Evolutionary conservation across 2,113 vertebrate species (phyloP).

Genomic region (human (Homo sapiens)): DNA sequence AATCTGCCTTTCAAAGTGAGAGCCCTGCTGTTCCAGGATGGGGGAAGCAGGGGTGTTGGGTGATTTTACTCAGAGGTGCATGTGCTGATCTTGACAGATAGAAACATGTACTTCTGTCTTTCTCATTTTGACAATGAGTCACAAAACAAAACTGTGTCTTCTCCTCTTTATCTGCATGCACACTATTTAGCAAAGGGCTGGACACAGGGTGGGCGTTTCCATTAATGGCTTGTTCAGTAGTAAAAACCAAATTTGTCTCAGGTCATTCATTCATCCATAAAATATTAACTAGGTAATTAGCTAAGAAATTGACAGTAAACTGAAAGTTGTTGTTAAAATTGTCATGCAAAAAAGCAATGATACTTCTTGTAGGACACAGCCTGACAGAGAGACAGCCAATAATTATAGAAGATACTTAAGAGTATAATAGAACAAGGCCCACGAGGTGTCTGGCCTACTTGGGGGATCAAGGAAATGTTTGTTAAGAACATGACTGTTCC

Average conservation of each 20-base stretch:
- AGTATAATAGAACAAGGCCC: background rate
- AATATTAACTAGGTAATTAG: background rate
- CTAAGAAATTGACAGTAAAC: background rate
- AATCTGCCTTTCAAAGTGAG: background rate
- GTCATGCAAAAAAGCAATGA: background rate
- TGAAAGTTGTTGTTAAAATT: background rate
- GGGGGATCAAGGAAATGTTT: background rate
- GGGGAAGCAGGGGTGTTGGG: background rate
- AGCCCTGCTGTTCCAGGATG: background rate
- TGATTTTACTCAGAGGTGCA: background rate
- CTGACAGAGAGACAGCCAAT: background rate
- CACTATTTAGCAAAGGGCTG: background rate
- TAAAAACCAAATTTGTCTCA: background rate
- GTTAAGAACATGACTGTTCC: background rate
- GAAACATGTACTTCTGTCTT: background rate
- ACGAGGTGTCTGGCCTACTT: background rate
- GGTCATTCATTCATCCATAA: background rate
- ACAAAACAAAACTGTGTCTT: background rate
- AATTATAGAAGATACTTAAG: background rate
- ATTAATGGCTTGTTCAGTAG: background rate
- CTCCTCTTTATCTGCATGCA: background rate
- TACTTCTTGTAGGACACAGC: background rate
- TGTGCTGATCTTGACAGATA: background rate
- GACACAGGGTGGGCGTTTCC: background rate
- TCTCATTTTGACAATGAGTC: background rate